Base-by-base conservation (phyloP, 2,797 vertebrate genomes). In the Tokudaia tokunoshimensis region DNA sequence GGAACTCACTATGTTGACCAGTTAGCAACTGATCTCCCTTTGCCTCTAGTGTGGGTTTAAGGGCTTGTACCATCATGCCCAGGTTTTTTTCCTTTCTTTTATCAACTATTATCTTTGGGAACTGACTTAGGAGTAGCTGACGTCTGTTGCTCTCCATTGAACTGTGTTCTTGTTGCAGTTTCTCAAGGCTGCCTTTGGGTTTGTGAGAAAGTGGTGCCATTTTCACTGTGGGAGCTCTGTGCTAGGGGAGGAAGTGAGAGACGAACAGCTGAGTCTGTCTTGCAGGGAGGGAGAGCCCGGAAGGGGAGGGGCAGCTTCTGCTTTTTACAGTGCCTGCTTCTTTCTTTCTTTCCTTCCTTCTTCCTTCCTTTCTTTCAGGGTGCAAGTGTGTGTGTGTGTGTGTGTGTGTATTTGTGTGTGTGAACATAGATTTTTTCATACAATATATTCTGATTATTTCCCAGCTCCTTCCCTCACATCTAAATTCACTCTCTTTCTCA, bases 201-300 rank as follows among this genome's bases (percentile, higher is more conserved):
- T 84, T 96, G 82, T 70, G 87, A 89, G 92, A 96, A 91, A 91
- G 88, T 57, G 52, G n/a, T 92, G 70, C n/a, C 57, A 91, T 44
- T 95, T 97, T 94, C 86, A 88, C 91, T 94, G 82, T 91, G 92
- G 90, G 92, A 95, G 75, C 59, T 89, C 91, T 94, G 80, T 76
- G 47, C 78, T 50, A 65, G n/a, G 70, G 89, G 91, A 96, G 96
- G 95, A 97, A 97, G 93, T 91, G 59, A 67, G 59, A 61, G 75
- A 37, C 63, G 57, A 59, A 79, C 34, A 50, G 59, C 57, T 72
- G 70, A 81, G 22, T 94, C 31, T 72, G 22, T 59, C 50, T 61
- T 44, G 17, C 65, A 29, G 83, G 47, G n/a, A 34, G 79, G 75
- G 70, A 34, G 82, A 76, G 55, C 50, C 3, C 52, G 59, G 65